Evolutionary conservation across 2,797 vertebrate genomes (phyloP).

Genomic region (Pyrrhura leucotis): DNA sequence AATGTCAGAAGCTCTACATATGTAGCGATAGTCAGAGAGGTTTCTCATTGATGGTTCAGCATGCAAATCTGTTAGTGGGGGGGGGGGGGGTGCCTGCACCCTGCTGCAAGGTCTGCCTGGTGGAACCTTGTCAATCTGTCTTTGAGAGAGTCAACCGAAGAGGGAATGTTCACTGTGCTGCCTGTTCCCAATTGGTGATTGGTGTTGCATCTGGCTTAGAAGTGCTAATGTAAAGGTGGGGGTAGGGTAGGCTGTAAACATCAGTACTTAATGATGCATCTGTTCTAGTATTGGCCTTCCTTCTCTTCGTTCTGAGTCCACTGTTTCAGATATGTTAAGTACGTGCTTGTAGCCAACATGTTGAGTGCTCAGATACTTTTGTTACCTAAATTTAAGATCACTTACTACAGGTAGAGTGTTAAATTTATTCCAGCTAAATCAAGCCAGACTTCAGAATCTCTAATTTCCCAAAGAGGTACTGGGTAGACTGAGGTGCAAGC

Average conservation of each 20-base stretch:
- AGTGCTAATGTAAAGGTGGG: background rate
- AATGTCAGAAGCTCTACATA: fast-evolving
- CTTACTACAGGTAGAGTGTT: background rate
- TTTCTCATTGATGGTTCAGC: background rate
- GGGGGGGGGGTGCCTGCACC: background rate
- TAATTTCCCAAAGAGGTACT: background rate
- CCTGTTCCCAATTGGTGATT: background rate
- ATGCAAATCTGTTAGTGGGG: background rate
- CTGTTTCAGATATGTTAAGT: background rate
- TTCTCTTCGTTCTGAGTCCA: background rate
- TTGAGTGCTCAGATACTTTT: background rate
- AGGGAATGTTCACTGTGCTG: background rate
- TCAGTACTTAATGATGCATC: background rate
- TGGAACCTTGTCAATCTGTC: background rate
- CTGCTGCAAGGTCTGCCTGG: fast-evolving
- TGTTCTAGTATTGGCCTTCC: background rate
- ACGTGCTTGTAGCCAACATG: background rate
- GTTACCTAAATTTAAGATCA: background rate
- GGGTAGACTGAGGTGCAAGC: background rate
- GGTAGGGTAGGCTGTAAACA: background rate
- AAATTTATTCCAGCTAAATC: background rate
- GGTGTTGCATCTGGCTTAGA: background rate
- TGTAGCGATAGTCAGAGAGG: fast-evolving
- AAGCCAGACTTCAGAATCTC: background rate
- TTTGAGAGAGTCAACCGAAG: background rate